These are phyloP conservation scores for Paradoxurus hermaphroditus DNA, from an alignment of 2,113 vertebrate species.

Conservation along the genomic window DNA sequence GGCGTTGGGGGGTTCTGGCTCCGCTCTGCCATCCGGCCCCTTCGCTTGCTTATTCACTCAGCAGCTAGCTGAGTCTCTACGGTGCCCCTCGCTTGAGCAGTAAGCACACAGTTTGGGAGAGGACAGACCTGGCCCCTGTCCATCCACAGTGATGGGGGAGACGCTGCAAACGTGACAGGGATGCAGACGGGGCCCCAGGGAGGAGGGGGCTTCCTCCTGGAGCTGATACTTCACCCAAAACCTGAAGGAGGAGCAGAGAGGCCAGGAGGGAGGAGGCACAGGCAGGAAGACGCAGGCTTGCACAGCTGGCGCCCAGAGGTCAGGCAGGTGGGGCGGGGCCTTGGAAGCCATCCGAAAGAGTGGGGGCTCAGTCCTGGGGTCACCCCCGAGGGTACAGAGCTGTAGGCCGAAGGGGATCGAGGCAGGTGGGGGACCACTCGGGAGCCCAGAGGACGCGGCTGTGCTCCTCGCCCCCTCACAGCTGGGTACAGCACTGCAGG, in stretches of 20 bases:
- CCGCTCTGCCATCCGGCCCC: neutral
- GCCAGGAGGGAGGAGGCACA: neutral
- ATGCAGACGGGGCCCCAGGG: neutral
- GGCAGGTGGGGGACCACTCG: neutral
- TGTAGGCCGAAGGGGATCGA: no score
- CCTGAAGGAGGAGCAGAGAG: neutral
- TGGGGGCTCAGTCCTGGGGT: neutral
- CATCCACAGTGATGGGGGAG: no score
- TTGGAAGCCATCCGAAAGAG: neutral
- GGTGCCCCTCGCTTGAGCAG: neutral
- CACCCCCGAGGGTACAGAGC: neutral
- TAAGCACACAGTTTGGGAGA: neutral
- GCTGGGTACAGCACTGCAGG: neutral
- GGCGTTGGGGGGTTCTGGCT: neutral
- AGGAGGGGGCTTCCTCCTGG: neutral
- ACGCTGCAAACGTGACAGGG: neutral
- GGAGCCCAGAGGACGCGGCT: neutral
- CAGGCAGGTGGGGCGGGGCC: neutral
- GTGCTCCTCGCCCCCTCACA: neutral
- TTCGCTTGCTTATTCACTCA: neutral
- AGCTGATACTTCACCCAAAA: neutral
- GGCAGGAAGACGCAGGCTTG: no score
- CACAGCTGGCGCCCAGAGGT: neutral
- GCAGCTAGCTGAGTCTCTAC: no score
- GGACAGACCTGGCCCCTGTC: neutral